Base-by-base conservation (phyloP, 1,140 invertebrate genomes). In the Pteromalus puparum region DNA sequence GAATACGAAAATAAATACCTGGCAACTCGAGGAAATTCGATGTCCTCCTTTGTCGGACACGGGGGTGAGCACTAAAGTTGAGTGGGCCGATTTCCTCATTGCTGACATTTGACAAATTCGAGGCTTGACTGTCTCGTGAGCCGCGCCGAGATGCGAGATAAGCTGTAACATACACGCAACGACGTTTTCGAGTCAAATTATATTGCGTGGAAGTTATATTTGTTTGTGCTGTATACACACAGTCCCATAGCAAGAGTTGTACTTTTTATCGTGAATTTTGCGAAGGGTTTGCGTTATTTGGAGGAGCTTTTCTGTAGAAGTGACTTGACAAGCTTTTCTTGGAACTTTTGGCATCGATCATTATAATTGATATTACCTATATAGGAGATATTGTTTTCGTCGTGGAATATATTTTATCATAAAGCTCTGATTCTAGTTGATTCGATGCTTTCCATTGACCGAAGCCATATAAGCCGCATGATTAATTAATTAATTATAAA, bases 1-100 rank as follows among this genome's bases (percentile, higher is more conserved):
- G 12, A 18, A 28, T 6, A 26, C 67, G 67, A 15, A 85, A 84
- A 85, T 21, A 81, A 68, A 93, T 88, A 97, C 97, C 96, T 91
- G 97, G 97, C 87, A 97, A 92, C 91, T 97, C 97, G n/a, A 97
- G 92, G 90, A 97, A 97, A 91, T 97, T 97, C 0, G 96, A 97
- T 4, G 96, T 97, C 79, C 97, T 93, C 9, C 97, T 92, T 89
- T 97, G 96, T 24, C 96, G 93, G 15, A 95, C 95, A 6, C 96
- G 94, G 82, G 95, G 95, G 70, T 96, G 96, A 84, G 95, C 95
- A 87, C 95, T 96, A 89, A 97, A 97, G 89, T 96, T 96, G 18
- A 97, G 90, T 0, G 96, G 97, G 13, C 96, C 96, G 65, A 97
- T 95, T 88, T 97, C 96, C 88, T 97, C 96, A 75, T 95, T 95